Conservation (phyloP, 2,888 invertebrate genomes). For the Steinernema hermaphroditum region DNA sequence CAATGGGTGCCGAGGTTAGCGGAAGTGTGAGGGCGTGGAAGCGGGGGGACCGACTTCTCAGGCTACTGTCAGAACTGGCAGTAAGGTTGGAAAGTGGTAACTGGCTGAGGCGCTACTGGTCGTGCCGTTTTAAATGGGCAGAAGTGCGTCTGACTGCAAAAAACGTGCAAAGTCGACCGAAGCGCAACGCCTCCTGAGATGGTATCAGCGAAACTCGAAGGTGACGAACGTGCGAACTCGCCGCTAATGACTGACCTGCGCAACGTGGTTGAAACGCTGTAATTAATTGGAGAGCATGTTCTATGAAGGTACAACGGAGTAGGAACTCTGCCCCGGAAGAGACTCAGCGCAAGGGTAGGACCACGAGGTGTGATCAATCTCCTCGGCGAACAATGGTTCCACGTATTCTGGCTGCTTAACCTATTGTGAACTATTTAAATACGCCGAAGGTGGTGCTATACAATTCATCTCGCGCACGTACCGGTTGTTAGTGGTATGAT, state of each 20-base stretch:
- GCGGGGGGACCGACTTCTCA: not conserved
- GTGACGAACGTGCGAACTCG: conserved; percentile 26
- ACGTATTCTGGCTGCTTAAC: not conserved
- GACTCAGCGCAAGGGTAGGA: not conserved
- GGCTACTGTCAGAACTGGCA: not conserved
- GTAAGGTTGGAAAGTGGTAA: not conserved
- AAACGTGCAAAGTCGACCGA: conserved; percentile 23
- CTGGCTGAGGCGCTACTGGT: not conserved
- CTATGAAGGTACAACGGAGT: not conserved
- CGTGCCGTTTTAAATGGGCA: conserved; percentile 17
- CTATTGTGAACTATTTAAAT: conserved; percentile 1
- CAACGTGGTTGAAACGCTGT: conserved; percentile 23
- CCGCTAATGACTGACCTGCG: not conserved
- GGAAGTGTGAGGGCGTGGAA: not conserved
- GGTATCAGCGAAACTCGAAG: conserved; percentile 2
- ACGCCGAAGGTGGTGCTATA: not conserved
- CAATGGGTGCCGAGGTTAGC: not conserved
- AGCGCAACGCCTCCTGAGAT: conserved; percentile 23
- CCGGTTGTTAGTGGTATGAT: conserved; percentile 25
- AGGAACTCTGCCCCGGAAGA: not conserved
- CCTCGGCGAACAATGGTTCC: conserved; percentile 12
- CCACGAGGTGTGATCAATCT: not conserved
- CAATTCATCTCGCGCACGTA: conserved; percentile 24
- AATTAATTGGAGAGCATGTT: conserved; percentile 7
- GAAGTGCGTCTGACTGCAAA: conserved; percentile 22